Evolutionary conservation across 2,797 vertebrate genomes (phyloP).

Genomic region (Borostomias antarcticus): DNA sequence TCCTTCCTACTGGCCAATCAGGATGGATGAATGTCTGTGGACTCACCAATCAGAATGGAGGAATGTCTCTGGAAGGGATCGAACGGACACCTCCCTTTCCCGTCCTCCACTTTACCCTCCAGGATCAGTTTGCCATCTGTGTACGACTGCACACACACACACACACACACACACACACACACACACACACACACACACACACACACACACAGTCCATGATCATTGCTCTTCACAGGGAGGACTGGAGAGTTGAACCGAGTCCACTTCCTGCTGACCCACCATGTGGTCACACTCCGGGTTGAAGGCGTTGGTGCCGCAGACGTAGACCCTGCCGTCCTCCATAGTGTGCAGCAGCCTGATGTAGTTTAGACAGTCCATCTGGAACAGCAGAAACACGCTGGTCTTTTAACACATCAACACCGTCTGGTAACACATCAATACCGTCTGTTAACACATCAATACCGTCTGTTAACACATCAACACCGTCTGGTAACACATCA

Average conservation of each 20-base stretch:
- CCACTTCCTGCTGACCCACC: slow-evolving; percentile 64
- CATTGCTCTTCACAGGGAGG: neutral
- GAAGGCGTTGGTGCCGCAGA: slow-evolving; percentile 83
- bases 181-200: slow-evolving; percentile 39
- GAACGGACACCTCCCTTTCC: slow-evolving; percentile 83
- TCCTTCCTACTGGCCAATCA: neutral
- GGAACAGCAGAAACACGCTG: slow-evolving; percentile 31
- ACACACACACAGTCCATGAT: slow-evolving; percentile 9
- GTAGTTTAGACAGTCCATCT: slow-evolving; percentile 83
- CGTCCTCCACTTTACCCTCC: slow-evolving; percentile 63
- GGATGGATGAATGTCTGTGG: too few relatives aligned
- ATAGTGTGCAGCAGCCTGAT: slow-evolving; percentile 75
- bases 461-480: too few relatives aligned
- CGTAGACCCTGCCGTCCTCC: slow-evolving; percentile 68
- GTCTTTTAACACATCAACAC: too few relatives aligned
- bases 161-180: neutral
- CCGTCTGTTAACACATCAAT: too few relatives aligned
- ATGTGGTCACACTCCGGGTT: slow-evolving; percentile 76
- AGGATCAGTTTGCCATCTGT: slow-evolving; percentile 61
- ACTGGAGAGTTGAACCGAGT: neutral
- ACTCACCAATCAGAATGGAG: slow-evolving; percentile 79
- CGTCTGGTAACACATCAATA: too few relatives aligned
- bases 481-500: too few relatives aligned
- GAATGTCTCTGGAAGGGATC: slow-evolving; percentile 78
- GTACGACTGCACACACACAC: slow-evolving; percentile 66